Evolutionary conservation across 2,113 vertebrate genomes (phyloP), one percentile per base, ranked within the genome.

Genomic region (Apteryx mantelli): DNA sequence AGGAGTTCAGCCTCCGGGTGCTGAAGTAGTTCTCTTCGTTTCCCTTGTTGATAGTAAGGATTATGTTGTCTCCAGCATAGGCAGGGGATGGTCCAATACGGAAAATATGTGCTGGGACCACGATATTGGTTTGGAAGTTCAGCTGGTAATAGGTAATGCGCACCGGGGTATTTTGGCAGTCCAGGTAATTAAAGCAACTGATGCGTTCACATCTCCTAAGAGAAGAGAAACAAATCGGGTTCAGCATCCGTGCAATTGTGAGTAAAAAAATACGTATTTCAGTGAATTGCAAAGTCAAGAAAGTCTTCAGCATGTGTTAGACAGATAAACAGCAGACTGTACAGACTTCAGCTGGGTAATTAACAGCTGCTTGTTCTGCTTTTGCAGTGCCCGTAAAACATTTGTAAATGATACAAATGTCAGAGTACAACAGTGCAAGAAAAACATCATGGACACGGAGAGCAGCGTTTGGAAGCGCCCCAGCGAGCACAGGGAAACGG

Each of bases 101-200:
- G 97, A 99, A 99, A 94, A 99, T 99, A 96, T 99, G 99, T 0
- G 99, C 98, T 0, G 99, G 99, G 63, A 99, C 98, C 92, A 99
- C 92, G 6, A 99, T 98, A 90, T 99, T 98, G 26, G 98, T 99
- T 95, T 99, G 99, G 97, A 99, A 99, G 96, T 97, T 99, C 86
- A 99, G 98, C 93, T 99, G 99, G 96, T 99, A 99, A 93, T 99
- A 98, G 1, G 99, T 99, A 96, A 99, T 99, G 75, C 98, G 98
- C 32, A 98, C 82, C 0, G 99, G 99, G 0, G 98, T 98, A 82
- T 93, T 99, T 95, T 99, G 99, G 94, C 99, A 99, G 86, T 99
- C 99, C 63, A 98, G 20, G 30, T 98, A 98, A 95, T 98, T 99
- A 9, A 98, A 98, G 94, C 99, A 99, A 36, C 86, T 97, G 48